Base-by-base conservation (phyloP, 2,888 invertebrate genomes). In the Lasioglossum vierecki region DNA sequence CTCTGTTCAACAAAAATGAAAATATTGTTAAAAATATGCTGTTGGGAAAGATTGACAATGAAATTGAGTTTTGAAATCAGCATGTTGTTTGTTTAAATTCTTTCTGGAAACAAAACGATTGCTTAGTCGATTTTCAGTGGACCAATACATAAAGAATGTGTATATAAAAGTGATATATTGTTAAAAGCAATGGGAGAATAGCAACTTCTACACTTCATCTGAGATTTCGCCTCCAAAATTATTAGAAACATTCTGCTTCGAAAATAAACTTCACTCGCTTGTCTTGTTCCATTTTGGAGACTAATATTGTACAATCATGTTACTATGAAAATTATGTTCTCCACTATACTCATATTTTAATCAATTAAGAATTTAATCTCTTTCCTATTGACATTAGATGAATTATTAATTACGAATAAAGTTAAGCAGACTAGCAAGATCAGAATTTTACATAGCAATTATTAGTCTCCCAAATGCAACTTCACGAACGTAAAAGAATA, bases 91-190 rank as follows among this genome's bases (percentile, higher is more conserved):
- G 18, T n/a, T 57, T 63, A 9, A 15, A 41, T 76, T 84, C 44
- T 4, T 46, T 18, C n/a, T 39, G 39, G 41, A 60, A 60, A 66
- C 22, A 71, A 72, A 78, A 26, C 30, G 44, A 18, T 22, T 63
- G 30, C 57, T 73, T 66, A 76, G 41, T 76, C 60, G 35, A 83
- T 44, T 79, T 76, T 57, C n/a, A 76, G 79, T 83, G 83, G 84
- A 84, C 84, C 84, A 84, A 84, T 77, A 57, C 66, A 66, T 66
- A 66, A 35, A 66, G 66, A 30, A 35, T 57, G 70, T 66, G 35
- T 57, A 35, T 68, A 74, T 57, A 73, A 72, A 72, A 63, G 44
- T 79, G 63, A 57, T 26, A 75, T 57, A 79, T 57, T 39, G 26
- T 5, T 57, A 57, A 41, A 39, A 66, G 18, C 60, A n/a, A 66